A percentile compares a stretch with the other conserved stretches of the same genome.
Evolutionary conservation across 2,888 invertebrate species (phyloP).

Genomic region (Emmelina monodactyla): DNA sequence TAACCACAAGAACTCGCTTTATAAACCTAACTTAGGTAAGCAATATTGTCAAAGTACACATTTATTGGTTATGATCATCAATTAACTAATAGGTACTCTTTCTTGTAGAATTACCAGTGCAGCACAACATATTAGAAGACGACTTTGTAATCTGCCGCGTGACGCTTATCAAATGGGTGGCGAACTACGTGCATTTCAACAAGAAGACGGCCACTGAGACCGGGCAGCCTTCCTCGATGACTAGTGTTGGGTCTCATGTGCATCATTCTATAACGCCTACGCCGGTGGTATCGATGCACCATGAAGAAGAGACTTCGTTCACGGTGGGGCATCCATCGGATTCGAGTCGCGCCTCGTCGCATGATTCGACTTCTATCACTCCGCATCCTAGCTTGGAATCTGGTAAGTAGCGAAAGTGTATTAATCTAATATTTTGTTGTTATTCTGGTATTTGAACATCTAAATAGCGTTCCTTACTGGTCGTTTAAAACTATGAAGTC

Average conservation of each 20-base stretch:
- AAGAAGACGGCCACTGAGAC: constrained; percentile 66
- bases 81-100: neutral
- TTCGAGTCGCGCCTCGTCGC: constrained; percentile 56
- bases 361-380: constrained; percentile 58
- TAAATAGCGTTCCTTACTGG: too few species aligned
- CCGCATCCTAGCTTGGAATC: constrained; percentile 70
- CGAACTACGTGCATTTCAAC: constrained; percentile 81
- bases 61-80: neutral
- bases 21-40: constrained; percentile 81
- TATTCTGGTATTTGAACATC: too few species aligned
- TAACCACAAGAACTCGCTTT: constrained; percentile 78
- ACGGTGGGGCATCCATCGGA: constrained; percentile 57
- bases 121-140: constrained; percentile 75
- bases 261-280: constrained; percentile 48
- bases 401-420: constrained; percentile 35
- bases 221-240: constrained; percentile 55
- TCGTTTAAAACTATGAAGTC: too few species aligned
- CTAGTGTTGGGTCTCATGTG: constrained; percentile 46
- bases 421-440: too few species aligned
- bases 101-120: constrained; percentile 72
- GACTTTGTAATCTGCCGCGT: constrained; percentile 79
- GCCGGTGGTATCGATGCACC: constrained; percentile 43
- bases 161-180: constrained; percentile 88
- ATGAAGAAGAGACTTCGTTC: constrained; percentile 57
- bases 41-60: constrained; percentile 4